Evolutionary conservation across 2,113 vertebrate species (phyloP), one percentile per base, ranked within the genome.

Genomic region (Mormyrus iriodes): DNA sequence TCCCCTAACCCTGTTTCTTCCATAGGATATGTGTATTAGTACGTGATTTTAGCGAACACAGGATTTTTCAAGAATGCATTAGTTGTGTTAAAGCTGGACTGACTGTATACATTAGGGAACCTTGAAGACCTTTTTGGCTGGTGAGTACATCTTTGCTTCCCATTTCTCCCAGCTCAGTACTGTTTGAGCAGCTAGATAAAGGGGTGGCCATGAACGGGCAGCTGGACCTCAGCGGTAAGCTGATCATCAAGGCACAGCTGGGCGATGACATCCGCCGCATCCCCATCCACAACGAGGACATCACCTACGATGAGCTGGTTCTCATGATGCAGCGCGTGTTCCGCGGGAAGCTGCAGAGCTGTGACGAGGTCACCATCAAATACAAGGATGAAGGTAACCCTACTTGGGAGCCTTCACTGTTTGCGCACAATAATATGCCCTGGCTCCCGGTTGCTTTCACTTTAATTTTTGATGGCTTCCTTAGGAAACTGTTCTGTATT

Each of bases 241-340:
- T 99, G 91, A 99, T 99, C 92, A 99, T 99, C 93, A 99, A 99
- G 96, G 98, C 98, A 94, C 98, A 99, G 93, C 92, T 99, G 93
- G 98, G 98, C 2, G 98, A 99, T 35, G 98, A 99, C 93, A 99
- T 99, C 93, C 96, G 98, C 85, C 97, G 98, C 92, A 99, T 99
- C 94, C 98, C 98, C 85, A 99, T 99, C 93, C 98, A 99, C 91
- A 99, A 99, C 93, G 98, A 99, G 95, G 98, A 99, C 93, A 99
- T 99, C 90, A 99, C 98, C 76, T 99, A 99, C 7, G 98, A 99
- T 92, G 98, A 99, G 90, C 95, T 99, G 93, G 97, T 99, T 92
- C 95, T 99, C 91, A 99, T 99, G 98, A 99, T 99, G 98, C 98
- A 99, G n/a, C 96, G 98, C 69, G 98, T 99, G 91, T 99, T 99